Percentiles rank a stretch among this genome's conserved stretches.
Evolutionary conservation across 2,888 invertebrate genomes (phyloP).

Genomic region (Gastracanthus pulcherrimus): DNA sequence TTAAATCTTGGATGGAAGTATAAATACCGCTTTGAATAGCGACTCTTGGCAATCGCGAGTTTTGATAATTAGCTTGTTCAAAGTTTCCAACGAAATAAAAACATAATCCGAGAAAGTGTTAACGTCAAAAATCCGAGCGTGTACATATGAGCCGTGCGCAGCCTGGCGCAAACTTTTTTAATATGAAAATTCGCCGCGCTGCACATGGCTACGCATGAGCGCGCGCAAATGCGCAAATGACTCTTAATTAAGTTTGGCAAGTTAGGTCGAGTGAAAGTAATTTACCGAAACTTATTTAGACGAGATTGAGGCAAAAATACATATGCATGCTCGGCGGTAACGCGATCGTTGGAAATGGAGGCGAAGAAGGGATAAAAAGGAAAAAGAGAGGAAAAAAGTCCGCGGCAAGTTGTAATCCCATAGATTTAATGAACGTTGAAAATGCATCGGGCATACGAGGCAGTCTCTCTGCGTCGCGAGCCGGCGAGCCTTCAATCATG

Average conservation of each 20-base stretch:
- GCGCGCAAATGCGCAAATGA: too few species aligned
- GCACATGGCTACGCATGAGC: neutral
- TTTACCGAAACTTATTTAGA: constrained; percentile 39
- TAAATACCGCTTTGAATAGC: too few species aligned
- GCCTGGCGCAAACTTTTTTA: neutral
- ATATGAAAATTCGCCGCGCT: constrained; percentile 19
- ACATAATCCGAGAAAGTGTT: neutral
- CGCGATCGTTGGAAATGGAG: neutral
- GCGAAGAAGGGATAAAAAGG: too few species aligned
- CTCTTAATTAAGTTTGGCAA: constrained; percentile 50
- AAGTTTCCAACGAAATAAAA: neutral
- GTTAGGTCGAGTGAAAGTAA: constrained; percentile 39
- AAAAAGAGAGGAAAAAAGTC: neutral
- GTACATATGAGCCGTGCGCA: neutral
- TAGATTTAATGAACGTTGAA: constrained; percentile 44
- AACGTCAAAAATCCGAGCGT: neutral
- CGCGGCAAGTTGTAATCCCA: constrained; percentile 29
- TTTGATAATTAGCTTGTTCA: neutral
- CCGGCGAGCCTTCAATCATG: constrained; percentile 22
- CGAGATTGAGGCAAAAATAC: neutral
- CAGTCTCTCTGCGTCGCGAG: neutral
- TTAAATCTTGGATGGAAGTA: too few species aligned
- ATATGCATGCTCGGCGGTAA: too few species aligned
- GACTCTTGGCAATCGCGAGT: too few species aligned
- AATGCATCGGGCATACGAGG: constrained; percentile 25